Evolutionary conservation across 2,113 vertebrate species (phyloP).

Genomic region (Daboia siamensis): DNA sequence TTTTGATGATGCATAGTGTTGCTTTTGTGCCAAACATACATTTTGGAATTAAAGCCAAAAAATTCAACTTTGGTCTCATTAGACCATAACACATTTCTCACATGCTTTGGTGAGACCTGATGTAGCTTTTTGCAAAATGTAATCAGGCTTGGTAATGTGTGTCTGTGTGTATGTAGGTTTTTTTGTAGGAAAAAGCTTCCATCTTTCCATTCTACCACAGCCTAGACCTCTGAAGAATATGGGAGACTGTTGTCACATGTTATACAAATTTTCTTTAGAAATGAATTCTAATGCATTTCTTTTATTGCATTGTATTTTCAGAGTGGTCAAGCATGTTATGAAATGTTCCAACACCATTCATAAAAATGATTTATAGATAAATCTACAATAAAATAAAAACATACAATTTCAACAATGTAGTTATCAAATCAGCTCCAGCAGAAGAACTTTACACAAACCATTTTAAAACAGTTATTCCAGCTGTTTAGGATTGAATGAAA

Average conservation of each 20-base stretch:
- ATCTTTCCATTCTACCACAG: neutral
- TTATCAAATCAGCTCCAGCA: constrained; percentile 53
- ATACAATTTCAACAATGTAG: constrained; percentile 46
- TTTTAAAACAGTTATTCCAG: constrained; percentile 67
- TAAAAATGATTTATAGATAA: constrained; percentile 57
- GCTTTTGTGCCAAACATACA: neutral
- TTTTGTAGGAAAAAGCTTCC: neutral
- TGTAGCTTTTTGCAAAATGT: neutral
- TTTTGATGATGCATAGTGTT: neutral
- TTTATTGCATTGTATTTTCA: constrained; percentile 40
- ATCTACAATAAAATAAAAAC: constrained; percentile 58
- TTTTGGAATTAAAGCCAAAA: neutral
- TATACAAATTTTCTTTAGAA: neutral
- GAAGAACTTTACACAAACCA: constrained; percentile 59
- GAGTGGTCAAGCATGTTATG: constrained; percentile 49
- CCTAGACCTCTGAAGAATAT: neutral
- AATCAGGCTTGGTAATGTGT: neutral
- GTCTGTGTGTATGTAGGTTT: neutral
- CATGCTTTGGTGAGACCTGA: neutral
- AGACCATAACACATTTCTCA: neutral
- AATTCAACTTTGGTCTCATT: neutral
- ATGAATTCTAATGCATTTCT: neutral
- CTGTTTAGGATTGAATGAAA: constrained; percentile 49
- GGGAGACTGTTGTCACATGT: neutral
- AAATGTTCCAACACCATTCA: constrained; percentile 42